Percentiles rank a stretch among this genome's conserved stretches.
Evolutionary conservation across 2,888 invertebrate genomes (phyloP).

Genomic region (Brachyptera putata): DNA sequence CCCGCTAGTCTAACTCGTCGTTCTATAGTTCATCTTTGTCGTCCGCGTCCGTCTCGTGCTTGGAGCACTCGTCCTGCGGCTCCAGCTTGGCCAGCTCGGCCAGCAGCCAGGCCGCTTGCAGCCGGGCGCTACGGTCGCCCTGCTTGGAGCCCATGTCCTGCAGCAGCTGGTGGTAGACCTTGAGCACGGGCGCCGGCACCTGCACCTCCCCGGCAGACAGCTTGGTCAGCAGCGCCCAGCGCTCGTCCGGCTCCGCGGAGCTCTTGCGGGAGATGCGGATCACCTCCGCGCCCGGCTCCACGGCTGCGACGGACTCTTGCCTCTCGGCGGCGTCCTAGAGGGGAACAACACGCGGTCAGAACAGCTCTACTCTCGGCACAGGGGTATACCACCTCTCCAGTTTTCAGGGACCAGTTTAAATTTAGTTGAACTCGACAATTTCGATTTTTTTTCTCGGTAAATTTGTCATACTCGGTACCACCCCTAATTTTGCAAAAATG

Average conservation of each 20-base stretch:
- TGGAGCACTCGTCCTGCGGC: neutral
- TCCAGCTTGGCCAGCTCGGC: constrained; percentile 19
- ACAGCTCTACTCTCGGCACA: no score
- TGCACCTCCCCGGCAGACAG: constrained; percentile 15
- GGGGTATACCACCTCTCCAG: no score
- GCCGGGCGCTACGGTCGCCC: neutral
- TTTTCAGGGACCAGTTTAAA: no score
- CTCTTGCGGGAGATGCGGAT: constrained; percentile 26
- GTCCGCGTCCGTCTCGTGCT: neutral
- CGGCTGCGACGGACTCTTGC: constrained; percentile 28
- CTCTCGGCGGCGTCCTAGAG: constrained; percentile 25
- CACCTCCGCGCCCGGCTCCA: constrained; percentile 25
- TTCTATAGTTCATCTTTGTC: neutral
- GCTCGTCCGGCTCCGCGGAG: neutral
- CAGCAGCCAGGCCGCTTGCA: constrained; percentile 27
- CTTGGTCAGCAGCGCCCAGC: constrained; percentile 11
- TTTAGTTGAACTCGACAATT: no score
- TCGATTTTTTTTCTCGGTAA: no score
- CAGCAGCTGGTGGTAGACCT: constrained; percentile 25
- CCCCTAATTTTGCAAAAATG: no score
- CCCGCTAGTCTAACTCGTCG: no score
- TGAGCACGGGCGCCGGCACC: constrained; percentile 22
- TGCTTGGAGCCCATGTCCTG: constrained; percentile 2
- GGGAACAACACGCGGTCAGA: neutral
- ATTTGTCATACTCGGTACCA: no score